A percentile compares a stretch with the other conserved stretches of the same genome.
Conservation (phyloP, 2,113 vertebrate species). For the Scophthalmus maximus region DNA sequence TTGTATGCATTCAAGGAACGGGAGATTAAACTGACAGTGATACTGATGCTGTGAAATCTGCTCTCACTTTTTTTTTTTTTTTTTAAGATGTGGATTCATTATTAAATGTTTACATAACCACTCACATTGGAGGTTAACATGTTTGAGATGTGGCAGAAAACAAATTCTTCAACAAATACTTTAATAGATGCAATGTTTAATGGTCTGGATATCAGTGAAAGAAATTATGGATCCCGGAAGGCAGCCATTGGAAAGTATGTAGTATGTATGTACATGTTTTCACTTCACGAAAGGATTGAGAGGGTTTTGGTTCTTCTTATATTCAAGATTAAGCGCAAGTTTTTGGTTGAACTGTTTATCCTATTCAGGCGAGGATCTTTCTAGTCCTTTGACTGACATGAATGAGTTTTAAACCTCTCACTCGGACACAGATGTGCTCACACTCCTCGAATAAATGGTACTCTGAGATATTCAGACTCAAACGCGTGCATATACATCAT, state of each 20-base stretch:
- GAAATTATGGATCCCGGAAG: not conserved
- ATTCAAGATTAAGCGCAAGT: not conserved
- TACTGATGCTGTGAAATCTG: conserved; percentile 55
- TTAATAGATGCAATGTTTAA: not conserved
- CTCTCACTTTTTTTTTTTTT: conserved; percentile 16
- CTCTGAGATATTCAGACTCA: not conserved
- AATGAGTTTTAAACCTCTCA: not conserved
- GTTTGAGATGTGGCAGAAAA: conserved; percentile 32
- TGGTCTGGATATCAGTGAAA: not conserved
- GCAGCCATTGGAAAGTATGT: not conserved
- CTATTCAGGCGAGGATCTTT: not conserved
- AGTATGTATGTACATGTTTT: not conserved
- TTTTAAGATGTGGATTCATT: conserved; percentile 51
- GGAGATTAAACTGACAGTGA: conserved; percentile 66
- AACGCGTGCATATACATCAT: conserved; percentile 7
- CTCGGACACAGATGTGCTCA: not conserved
- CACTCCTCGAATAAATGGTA: not conserved
- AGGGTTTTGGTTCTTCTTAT: not conserved
- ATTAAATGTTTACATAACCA: conserved; percentile 57
- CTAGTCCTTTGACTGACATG: not conserved
- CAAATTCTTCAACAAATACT: conserved; percentile 27
- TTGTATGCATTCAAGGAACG: conserved; percentile 66
- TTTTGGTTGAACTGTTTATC: no score
- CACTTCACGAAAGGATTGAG: not conserved
- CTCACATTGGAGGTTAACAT: conserved; percentile 26